phyloP scores from a whole-genome alignment of 2,113 vertebrate genomes.

The Hippocampus mohnikei region DNA sequence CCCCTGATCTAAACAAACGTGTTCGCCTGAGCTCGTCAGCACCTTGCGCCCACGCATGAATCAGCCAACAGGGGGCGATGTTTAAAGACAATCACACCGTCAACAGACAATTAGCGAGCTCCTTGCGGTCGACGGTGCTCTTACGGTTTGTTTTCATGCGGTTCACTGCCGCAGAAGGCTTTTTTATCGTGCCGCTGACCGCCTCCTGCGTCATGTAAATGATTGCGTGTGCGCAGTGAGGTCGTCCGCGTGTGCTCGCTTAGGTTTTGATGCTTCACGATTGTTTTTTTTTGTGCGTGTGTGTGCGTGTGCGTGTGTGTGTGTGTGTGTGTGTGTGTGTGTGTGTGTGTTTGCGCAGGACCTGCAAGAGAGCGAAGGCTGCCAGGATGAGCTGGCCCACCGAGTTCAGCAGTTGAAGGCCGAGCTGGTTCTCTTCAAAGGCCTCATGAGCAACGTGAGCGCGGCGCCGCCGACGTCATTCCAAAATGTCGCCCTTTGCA shows the following conservation, averaged over 20 bases:
- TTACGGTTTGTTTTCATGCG: slow-evolving; percentile 6
- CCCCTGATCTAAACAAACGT: too few relatives aligned
- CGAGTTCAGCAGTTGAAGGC: slow-evolving; percentile 93
- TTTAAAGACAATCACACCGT: slow-evolving; percentile 4
- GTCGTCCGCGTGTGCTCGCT: not conserved
- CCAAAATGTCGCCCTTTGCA: too few relatives aligned
- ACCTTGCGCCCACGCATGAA: slow-evolving; percentile 18
- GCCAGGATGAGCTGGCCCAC: slow-evolving; percentile 90
- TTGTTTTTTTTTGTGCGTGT: slow-evolving; percentile 5
- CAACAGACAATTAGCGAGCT: not conserved
- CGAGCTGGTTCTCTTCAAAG: slow-evolving; percentile 95
- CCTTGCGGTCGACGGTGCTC: slow-evolving; percentile 10
- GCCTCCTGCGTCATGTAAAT: slow-evolving; percentile 4
- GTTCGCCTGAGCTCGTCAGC: not conserved
- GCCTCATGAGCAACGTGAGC: slow-evolving; percentile 96
- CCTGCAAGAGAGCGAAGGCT: slow-evolving; percentile 90
- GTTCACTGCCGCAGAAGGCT: slow-evolving; percentile 14
- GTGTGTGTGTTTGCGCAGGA: slow-evolving; percentile 71
- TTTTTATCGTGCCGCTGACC: slow-evolving; percentile 18
- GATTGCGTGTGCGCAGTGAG: not conserved
- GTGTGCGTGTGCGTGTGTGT: not conserved
- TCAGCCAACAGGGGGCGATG: not conserved
- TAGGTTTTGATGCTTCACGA: not conserved
- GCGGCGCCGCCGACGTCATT: not conserved
- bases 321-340: slow-evolving; percentile 6